These are phyloP conservation scores for Bruchidius siliquastri DNA, from an alignment of 2,888 invertebrate species.

Conservation along the genomic window DNA sequence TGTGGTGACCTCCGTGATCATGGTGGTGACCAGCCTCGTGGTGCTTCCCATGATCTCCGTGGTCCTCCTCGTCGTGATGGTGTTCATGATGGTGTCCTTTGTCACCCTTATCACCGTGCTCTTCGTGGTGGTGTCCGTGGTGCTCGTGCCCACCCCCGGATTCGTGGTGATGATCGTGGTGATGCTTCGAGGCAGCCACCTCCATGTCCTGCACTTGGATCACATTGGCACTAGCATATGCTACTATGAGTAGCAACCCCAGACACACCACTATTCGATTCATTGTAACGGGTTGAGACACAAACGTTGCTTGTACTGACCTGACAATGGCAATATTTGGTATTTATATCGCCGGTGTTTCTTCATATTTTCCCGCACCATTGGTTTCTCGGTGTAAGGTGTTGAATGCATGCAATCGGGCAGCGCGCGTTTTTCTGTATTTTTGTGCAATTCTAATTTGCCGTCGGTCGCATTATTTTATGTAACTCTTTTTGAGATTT, in stretches of 20 bases:
- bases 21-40: conserved; percentile 73
- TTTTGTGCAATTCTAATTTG: conserved; percentile 22
- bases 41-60: conserved; percentile 72
- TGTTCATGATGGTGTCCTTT: conserved; percentile 72
- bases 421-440: conserved; percentile 27
- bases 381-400: conserved; percentile 23
- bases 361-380: conserved; percentile 35
- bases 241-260: conserved; percentile 25
- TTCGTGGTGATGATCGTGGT: conserved; percentile 53
- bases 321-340: conserved; percentile 11
- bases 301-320: conserved; percentile 21
- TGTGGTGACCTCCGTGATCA: conserved; percentile 75
- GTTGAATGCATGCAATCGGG: conserved; percentile 23
- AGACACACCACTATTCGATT: conserved; percentile 36
- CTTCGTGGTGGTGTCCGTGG: conserved; percentile 63
- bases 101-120: conserved; percentile 71
- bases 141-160: conserved; percentile 67
- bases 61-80: conserved; percentile 74
- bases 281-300: conserved; percentile 26
- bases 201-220: conserved; percentile 42
- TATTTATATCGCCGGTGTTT: conserved; percentile 35
- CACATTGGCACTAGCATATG: conserved; percentile 23
- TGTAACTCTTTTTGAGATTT: conserved; percentile 16
- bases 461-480: conserved; percentile 9
- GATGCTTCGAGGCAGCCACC: conserved; percentile 42